Base-by-base conservation (phyloP, 2,888 invertebrate genomes). In the Drosophila diplacantha region DNA sequence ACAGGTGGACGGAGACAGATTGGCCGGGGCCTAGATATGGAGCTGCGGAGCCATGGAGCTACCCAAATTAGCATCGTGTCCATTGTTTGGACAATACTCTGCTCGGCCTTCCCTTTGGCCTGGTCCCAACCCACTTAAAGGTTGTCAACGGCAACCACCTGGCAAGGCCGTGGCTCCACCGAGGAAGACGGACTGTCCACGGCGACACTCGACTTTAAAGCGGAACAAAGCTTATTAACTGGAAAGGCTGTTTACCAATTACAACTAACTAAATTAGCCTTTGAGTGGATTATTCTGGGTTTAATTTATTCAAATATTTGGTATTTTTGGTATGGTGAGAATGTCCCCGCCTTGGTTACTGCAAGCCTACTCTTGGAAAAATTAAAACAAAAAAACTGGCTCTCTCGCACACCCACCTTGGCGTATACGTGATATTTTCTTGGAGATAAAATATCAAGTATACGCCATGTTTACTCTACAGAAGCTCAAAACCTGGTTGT, bases 141-240 rank as follows among this genome's bases (percentile, higher is more conserved):
- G 62, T 66, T 66, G 69, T 62, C 62, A 47, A 49, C 31, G 51
- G 61, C 44, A 72, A 61, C 44, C 44, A 57, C 35, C 58, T 55
- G 65, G 20, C 39, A 31, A 7, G 41, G 20, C 24, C 9, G 37
- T 44, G 22, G 35, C 29, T 4, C 29, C 44, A 20, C 18, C 26
- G 34, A 18, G 24, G 24, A 3, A 5, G 41, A 5, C 2, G 12
- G 24, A 18, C 38, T 7, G 43, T 3, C 43, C 29, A 18, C 14
- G 18, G 29, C 44, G 18, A 29, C 29, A 46, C 44, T 46, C 8
- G 44, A 14, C 29, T 31, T 31, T 46, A 31, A 46, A 31, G 44
- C 44, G 8, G 29, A 7, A 29, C 8, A 20, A 18, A 12, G 44
- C 12, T 20, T 14, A 20, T 31, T 29, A 31, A 46, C 44, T 31